Evolutionary conservation across 2,113 vertebrate genomes (phyloP), one percentile per base, ranked within the genome.

Genomic region (Symphodus melops): DNA sequence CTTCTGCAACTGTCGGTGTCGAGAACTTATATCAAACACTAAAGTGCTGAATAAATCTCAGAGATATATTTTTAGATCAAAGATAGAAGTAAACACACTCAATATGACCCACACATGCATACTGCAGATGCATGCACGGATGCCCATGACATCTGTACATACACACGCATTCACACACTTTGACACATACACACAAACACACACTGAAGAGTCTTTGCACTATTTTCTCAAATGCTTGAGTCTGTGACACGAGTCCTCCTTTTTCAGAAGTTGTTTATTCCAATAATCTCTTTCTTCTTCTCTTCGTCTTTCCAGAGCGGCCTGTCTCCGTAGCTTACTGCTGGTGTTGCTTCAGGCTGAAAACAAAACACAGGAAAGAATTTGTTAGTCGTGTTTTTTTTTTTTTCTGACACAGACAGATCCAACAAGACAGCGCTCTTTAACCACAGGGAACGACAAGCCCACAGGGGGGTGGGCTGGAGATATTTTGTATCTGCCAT

Each of bases 301-400:
- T 48, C 51, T 7, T 83, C 78, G 70, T 72, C 60, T 60, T 75
- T 77, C 58, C 74, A 51, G 46, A 51, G 79, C n/a, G 71, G 64
- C 63, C 51, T 71, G 77, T 77, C 79, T 72, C 44, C 1, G 57
- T 66, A 70, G 79, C 88, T 90, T 73, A 92, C 88, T 91, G 91
- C 89, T 93, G 92, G 89, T 91, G 87, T 69, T 91, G 91, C 89
- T 93, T 93, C 86, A 93, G 81, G 89, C 92, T 93, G 87, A 72
- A 86, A 89, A 80, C 63, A 73, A 84, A 85, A 81, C 81, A 87
- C 62, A 88, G 69, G 75, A 82, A 82, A 78, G 3, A 64, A 72
- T 80, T 75, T 75, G 75, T 91, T 90, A 88, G 75, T 70, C 56
- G 67, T 58, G 85, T 83, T 88, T 72, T 83, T 88, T 88, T 72